phyloP scores from a whole-genome alignment of 2,888 invertebrate species.

The Patella pellucida region DNA sequence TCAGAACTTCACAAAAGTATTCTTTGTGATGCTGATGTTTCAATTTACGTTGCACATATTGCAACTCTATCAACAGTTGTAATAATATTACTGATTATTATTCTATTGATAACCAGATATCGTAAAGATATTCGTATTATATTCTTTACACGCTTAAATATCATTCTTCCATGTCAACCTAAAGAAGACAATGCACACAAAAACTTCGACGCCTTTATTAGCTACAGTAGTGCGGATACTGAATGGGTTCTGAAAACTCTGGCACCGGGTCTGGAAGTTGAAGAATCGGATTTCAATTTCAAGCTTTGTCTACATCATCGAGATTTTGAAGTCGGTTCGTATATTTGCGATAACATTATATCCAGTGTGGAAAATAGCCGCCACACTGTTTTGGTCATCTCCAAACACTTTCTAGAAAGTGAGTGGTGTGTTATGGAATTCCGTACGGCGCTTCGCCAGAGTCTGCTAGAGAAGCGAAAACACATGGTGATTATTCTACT shows the following conservation, averaged over 20 bases:
- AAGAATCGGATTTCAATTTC: conserved; percentile 79
- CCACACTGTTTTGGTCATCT: conserved; percentile 88
- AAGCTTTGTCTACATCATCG: conserved; percentile 47
- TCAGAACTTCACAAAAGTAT: conserved; percentile 27
- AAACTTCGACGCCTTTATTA: conserved; percentile 88
- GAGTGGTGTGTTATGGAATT: conserved; percentile 93
- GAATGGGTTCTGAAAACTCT: conserved; percentile 87
- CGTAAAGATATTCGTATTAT: conserved; percentile 49
- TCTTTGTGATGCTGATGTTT: conserved; percentile 36
- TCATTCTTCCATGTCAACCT: conserved; percentile 39
- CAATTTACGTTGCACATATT: conserved; percentile 32
- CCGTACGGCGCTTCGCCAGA: conserved; percentile 87
- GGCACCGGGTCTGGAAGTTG: conserved; percentile 84
- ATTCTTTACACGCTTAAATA: conserved; percentile 41
- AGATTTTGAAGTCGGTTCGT: conserved; percentile 57
- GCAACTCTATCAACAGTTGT: conserved; percentile 32
- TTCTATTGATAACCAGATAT: conserved; percentile 39
- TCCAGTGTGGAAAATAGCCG: conserved; percentile 88
- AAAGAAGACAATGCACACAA: conserved; percentile 32
- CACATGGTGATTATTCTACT: conserved; percentile 86
- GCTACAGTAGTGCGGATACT: conserved; percentile 84
- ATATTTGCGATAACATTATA: conserved; percentile 87
- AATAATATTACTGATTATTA: conserved; percentile 31
- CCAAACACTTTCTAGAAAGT: conserved; percentile 89
- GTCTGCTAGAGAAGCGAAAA: conserved; percentile 81